A percentile compares a stretch with the other conserved stretches of the same genome.
Conservation (phyloP, 2,888 invertebrate species). For the Apantesis nais region DNA sequence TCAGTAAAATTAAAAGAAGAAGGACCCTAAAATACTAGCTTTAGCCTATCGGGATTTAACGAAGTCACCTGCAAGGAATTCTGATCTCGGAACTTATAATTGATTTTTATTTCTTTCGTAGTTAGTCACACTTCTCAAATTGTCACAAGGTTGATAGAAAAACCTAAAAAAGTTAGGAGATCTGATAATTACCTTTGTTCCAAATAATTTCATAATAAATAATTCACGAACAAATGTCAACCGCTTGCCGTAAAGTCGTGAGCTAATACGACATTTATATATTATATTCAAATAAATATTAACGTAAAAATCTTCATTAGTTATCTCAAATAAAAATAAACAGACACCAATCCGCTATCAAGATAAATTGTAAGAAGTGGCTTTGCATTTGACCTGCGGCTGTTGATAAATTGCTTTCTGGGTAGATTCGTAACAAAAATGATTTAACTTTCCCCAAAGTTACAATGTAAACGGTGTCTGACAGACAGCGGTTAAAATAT, state of each 20-base stretch:
- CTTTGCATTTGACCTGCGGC: constrained; percentile 43
- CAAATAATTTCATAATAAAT: neutral
- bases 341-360: constrained; percentile 19
- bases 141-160: no score
- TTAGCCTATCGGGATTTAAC: no score
- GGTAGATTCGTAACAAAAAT: constrained; percentile 47
- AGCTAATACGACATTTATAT: neutral
- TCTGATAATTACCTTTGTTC: no score
- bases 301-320: constrained; percentile 4
- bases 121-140: no score
- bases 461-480: constrained; percentile 36
- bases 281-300: neutral
- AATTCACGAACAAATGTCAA: no score
- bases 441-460: constrained; percentile 40
- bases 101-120: no score
- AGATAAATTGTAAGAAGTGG: constrained; percentile 29
- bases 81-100: no score
- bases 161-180: no score
- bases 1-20: no score
- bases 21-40: no score
- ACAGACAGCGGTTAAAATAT: constrained; percentile 32
- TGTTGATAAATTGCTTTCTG: constrained; percentile 44
- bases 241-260: neutral
- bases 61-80: neutral
- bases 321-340: constrained; percentile 1